Conservation (phyloP, 2,888 invertebrate species). For the Chromoteleia sp. region DNA sequence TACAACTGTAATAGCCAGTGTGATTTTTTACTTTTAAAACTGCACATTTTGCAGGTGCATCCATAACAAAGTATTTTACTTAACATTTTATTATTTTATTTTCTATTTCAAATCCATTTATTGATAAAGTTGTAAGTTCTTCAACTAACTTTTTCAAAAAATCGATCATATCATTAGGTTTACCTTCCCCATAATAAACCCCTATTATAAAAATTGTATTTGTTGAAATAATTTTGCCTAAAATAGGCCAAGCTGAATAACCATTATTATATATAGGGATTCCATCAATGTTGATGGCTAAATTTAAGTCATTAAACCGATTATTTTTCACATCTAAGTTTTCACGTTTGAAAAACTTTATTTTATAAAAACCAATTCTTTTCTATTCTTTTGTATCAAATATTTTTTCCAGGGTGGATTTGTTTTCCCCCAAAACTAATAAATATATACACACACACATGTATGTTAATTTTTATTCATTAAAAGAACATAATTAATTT, state of each 20-base stretch:
- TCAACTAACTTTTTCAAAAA: conserved; percentile 16
- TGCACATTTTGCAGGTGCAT: conserved; percentile 34
- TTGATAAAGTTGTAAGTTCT: conserved; percentile 3
- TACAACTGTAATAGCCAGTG: conserved; percentile 17
- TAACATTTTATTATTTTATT: background rate
- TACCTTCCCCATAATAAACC: conserved; percentile 21
- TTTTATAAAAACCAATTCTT: too few relatives aligned
- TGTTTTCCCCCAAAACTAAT: too few relatives aligned
- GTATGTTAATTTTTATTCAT: too few relatives aligned
- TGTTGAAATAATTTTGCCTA: background rate
- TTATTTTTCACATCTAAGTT: too few relatives aligned
- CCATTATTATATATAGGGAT: conserved; percentile 9
- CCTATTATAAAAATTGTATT: conserved; percentile 10
- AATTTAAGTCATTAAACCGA: too few relatives aligned
- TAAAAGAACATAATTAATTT: too few relatives aligned
- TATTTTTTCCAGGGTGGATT: too few relatives aligned
- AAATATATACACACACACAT: too few relatives aligned
- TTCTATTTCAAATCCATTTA: background rate
- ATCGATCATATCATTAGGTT: conserved; percentile 24
- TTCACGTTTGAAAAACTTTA: too few relatives aligned
- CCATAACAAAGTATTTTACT: conserved; percentile 2
- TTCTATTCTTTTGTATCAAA: too few relatives aligned
- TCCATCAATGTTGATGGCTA: too few relatives aligned
- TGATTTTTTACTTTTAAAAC: conserved; percentile 23
- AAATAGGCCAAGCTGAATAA: conserved; percentile 18